Evolutionary conservation across 2,888 invertebrate genomes (phyloP), one percentile per base, ranked within the genome.

Genomic region (Philaethria dido): DNA sequence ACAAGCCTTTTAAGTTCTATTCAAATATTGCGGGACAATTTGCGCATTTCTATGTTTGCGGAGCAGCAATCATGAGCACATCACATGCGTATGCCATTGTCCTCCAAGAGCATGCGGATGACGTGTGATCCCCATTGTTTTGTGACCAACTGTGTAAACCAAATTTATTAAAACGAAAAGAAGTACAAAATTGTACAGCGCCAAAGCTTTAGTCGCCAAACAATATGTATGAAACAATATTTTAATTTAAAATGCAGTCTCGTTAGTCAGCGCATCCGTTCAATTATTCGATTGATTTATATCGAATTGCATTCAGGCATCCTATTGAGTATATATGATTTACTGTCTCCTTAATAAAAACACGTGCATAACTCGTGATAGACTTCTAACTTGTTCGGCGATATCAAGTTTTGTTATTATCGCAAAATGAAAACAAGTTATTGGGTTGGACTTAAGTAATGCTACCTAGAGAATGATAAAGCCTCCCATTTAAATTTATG

Each of bases 351-450:
- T 64, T 63, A 69, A 63, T 66, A 50, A 42, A 66, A 42, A 62
- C 79, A 81, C 79, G 80, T 80, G 78, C 72, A 74, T 44, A 54
- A 55, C 52, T 62, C 73, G 69, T 73, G 72, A 71, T 54, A 29
- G 52, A 45, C 13, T 50, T 47, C 42, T 54, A 16, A 60, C 54
- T 66, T 39, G 44, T 64, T 64, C 36, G 57, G 20, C 42, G 39
- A 62, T 69, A 50, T 64, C 22, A 36, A 48, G 36, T 65, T 69
- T 52, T 52, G 36, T 39, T 36, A 42, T 22, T 36, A 22, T 55
- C n/a, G 22, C 47, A 25, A 11, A 42, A 20, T 39, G 13, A 18
- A 59, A 65, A 52, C 57, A 33, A 50, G 44, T 70, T 69, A 66
- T 70, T 64, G 52, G 42, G 13, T 45, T 65, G 62, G 48, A 62